Conservation (phyloP, 2,113 vertebrate genomes). For the Nettapus auritus region DNA sequence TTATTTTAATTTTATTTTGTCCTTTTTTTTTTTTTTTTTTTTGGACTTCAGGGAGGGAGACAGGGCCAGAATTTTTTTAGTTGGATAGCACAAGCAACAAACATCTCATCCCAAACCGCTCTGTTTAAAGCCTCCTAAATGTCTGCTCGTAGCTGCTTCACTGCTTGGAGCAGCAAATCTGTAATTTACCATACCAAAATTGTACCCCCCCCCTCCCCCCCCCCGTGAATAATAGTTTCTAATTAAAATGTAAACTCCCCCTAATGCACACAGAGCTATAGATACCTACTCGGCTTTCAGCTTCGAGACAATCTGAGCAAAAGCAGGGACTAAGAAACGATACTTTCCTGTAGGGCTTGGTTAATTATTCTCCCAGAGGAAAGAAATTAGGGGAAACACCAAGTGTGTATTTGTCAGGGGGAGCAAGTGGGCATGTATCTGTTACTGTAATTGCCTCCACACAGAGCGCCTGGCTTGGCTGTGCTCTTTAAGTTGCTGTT, state of each 20-base stretch:
- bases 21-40: too few species aligned
- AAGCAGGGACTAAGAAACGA: not conserved
- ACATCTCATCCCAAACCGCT: not conserved
- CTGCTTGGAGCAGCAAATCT: not conserved
- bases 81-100: not conserved
- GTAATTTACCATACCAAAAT: not conserved
- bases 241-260: not conserved
- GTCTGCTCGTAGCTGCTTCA: not conserved
- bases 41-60: too few species aligned
- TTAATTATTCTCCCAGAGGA: not conserved
- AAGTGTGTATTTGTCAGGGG: not conserved
- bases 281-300: not conserved
- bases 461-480: not conserved
- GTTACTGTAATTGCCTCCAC: accelerated
- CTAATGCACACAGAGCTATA: not conserved
- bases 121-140: not conserved
- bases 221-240: not conserved
- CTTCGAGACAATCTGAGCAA: accelerated
- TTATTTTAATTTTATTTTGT: not conserved
- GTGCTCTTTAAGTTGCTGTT: not conserved
- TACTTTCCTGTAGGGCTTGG: not conserved
- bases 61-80: not conserved
- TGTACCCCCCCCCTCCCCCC: too few species aligned
- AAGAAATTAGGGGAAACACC: not conserved
- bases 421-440: not conserved